Evolutionary conservation across 53 echinoderm and acorn worm genomes (phyloP), one percentile per base, ranked within the genome.

Genomic region (Holothuria scabra): DNA sequence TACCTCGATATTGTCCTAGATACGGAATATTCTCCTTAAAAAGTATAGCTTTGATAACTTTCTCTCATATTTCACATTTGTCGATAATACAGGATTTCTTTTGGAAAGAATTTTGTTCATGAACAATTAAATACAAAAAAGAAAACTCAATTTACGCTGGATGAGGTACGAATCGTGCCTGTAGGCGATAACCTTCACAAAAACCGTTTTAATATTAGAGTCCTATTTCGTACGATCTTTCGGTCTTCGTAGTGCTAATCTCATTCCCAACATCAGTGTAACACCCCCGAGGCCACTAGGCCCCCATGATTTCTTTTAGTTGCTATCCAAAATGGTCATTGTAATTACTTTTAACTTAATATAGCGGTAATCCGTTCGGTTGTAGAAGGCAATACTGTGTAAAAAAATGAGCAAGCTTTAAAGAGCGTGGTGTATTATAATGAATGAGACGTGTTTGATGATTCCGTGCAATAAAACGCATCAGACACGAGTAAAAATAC

Each of bases 291-390:
- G 72, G 72, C 72, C 46, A 48, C 46, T 35, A 26, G 46, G 72
- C 44, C 72, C 26, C 72, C 31, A 46, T 72, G 72, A 72, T 72
- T 49, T 38, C 37, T 29, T 65, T 18, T 20, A 35, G 44, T 68
- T 16, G 12, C 69, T 18, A 37, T 32, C 69, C 14, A 41, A 69
- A 37, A 44, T 72, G 72, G 72, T 44, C 72, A 72, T 72, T 72
- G 72, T 72, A 72, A 72, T 72, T 72, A 72, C 46, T 46, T 44
- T 72, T 72, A 41, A 72, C 72, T 72, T 72, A 72, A 44, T 44
- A 72, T 72, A 30, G 3, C 31, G n/a, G 65, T 65, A 52, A 52
- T 52, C 52, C 52, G 52, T 52, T 52, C 52, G 16, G 52, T 18
- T 52, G 52, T 52, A 52, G 52, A 52, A 52, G 52, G 52, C 52